Percentiles rank a stretch among this genome's conserved stretches.
phyloP scores from a whole-genome alignment of 1,140 invertebrate species.

The Glossosoma conforme region DNA sequence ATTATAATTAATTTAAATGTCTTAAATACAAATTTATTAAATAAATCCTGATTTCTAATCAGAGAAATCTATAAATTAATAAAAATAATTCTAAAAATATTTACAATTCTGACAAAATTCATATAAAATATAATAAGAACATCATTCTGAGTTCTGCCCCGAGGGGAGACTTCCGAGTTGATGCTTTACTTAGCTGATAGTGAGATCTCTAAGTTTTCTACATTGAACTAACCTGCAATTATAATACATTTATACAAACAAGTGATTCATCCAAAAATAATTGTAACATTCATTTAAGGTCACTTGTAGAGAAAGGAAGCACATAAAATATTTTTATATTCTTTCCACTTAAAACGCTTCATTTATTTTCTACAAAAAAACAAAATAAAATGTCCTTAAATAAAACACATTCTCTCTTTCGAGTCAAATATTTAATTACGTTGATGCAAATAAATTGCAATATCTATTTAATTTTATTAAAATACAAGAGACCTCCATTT shows the following conservation, averaged over 20 bases:
- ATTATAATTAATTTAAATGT: background rate
- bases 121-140: background rate
- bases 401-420: too few relatives aligned
- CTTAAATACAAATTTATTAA: background rate
- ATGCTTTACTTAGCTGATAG: conserved; percentile 18
- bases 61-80: conserved; percentile 8
- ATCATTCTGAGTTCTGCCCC: background rate
- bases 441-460: too few relatives aligned
- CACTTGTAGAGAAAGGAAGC: background rate
- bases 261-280: too few relatives aligned
- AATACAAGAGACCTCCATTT: too few relatives aligned
- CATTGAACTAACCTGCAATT: conserved; percentile 18
- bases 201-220: conserved; percentile 20
- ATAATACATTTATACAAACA: conserved; percentile 1
- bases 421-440: too few relatives aligned
- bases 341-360: too few relatives aligned
- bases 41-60: conserved; percentile 17
- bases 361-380: too few relatives aligned
- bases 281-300: background rate
- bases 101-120: conserved; percentile 5
- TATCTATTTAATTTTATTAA: too few relatives aligned
- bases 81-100: background rate
- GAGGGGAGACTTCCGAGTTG: conserved; percentile 1
- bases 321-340: too few relatives aligned
- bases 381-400: too few relatives aligned